Evolutionary conservation across 1,140 invertebrate species (phyloP).

Genomic region (Heliconius congener): DNA sequence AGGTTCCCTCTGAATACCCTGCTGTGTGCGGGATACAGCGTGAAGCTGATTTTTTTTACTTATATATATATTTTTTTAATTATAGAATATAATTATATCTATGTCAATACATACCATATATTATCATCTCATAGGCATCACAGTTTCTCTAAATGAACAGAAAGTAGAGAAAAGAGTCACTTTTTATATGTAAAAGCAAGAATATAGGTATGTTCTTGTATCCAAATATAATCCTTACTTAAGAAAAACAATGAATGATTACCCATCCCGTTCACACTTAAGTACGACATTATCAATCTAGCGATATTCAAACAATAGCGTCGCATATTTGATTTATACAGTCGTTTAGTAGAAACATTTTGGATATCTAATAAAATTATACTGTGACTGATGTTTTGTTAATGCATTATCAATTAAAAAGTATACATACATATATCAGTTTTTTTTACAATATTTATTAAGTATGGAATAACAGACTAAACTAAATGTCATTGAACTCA

Average conservation of each 20-base stretch:
- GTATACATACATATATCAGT: neutral
- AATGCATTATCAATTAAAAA: slow-evolving; percentile 50
- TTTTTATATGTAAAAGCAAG: neutral
- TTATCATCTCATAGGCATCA: too few relatives aligned
- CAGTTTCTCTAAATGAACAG: too few relatives aligned
- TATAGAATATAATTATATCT: too few relatives aligned
- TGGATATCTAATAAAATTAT: slow-evolving; percentile 68
- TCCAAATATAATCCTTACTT: neutral
- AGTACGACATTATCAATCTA: slow-evolving; percentile 80
- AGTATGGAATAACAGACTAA: too few relatives aligned
- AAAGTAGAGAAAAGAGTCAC: neutral
- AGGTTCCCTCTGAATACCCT: too few relatives aligned
- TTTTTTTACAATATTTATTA: too few relatives aligned
- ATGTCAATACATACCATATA: too few relatives aligned
- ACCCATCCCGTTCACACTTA: slow-evolving; percentile 78
- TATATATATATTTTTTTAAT: too few relatives aligned
- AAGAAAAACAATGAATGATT: slow-evolving; percentile 51
- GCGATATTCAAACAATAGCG: slow-evolving; percentile 80
- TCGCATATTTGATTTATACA: slow-evolving; percentile 81
- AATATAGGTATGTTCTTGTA: neutral
- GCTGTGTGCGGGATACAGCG: too few relatives aligned
- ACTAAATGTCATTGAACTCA: too few relatives aligned
- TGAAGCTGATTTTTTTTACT: too few relatives aligned
- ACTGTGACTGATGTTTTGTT: slow-evolving; percentile 59
- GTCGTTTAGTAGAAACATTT: slow-evolving; percentile 81